Evolutionary conservation across 2,888 invertebrate genomes (phyloP).

Genomic region (Dryomyza anilis): DNA sequence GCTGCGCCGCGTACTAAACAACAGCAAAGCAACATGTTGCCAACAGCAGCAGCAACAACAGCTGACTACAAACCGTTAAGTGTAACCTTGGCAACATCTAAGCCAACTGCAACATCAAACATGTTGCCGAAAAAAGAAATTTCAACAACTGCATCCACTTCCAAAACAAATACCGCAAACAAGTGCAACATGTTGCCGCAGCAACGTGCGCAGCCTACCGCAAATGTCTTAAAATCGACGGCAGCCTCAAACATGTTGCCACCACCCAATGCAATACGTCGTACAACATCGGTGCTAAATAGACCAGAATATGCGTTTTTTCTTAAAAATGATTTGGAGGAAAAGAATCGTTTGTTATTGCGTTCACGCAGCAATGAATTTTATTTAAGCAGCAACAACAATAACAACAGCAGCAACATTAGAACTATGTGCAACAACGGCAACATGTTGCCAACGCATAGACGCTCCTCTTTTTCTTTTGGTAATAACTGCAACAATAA

Average conservation of each 20-base stretch:
- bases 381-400: constrained; percentile 10
- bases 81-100: constrained; percentile 14
- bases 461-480: constrained; percentile 8
- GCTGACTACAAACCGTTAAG: not conserved
- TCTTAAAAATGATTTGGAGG: constrained; percentile 43
- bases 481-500: constrained; percentile 23
- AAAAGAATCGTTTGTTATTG: constrained; percentile 19
- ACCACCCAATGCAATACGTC: constrained; percentile 25
- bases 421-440: not conserved
- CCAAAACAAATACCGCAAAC: too few species aligned
- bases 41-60: constrained; percentile 1
- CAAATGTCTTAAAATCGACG: too few species aligned
- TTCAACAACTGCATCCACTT: too few species aligned
- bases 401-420: constrained; percentile 19
- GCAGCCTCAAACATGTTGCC: not conserved
- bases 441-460: not conserved
- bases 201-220: too few species aligned
- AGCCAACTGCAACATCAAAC: constrained; percentile 18
- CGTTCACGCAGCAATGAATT: constrained; percentile 44
- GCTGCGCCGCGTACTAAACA: too few species aligned
- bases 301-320: constrained; percentile 58
- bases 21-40: constrained; percentile 9
- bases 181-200: too few species aligned
- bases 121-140: constrained; percentile 5
- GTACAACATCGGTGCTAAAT: constrained; percentile 46